Percentiles rank a stretch among this genome's conserved stretches.
Evolutionary conservation across 2,888 invertebrate species (phyloP).

Genomic region (Autographa pulchrina): DNA sequence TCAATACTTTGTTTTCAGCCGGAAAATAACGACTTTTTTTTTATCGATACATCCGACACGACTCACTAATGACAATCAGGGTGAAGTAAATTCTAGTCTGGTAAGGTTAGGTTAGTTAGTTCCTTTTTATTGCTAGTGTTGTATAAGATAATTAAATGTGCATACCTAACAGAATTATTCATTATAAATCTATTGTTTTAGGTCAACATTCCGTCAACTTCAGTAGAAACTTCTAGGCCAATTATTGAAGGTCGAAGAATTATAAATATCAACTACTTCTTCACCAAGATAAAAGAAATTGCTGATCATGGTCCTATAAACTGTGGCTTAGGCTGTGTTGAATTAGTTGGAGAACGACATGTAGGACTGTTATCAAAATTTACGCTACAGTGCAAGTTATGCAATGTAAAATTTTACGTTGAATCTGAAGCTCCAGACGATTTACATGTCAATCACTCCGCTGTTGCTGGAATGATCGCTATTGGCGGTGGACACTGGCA

Average conservation of each 20-base stretch:
- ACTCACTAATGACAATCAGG: too few relatives aligned
- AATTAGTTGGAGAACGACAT: background rate
- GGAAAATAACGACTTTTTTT: too few relatives aligned
- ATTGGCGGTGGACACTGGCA: constrained; percentile 5
- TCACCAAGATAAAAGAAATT: background rate
- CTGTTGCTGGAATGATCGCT: background rate
- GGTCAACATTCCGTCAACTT: too few relatives aligned
- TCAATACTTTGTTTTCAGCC: too few relatives aligned
- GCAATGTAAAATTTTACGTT: background rate
- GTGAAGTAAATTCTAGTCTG: too few relatives aligned
- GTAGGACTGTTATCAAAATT: background rate
- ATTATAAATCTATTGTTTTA: too few relatives aligned
- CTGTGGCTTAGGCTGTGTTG: background rate
- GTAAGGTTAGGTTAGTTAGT: too few relatives aligned
- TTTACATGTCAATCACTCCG: background rate
- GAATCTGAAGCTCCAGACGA: background rate
- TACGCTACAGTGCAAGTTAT: background rate
- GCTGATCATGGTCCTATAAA: background rate
- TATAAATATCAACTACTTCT: background rate
- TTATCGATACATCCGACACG: too few relatives aligned
- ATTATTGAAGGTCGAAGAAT: background rate
- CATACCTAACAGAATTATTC: too few relatives aligned
- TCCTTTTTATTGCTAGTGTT: too few relatives aligned
- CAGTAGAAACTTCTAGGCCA: too few relatives aligned
- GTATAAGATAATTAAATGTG: too few relatives aligned